Evolutionary conservation across 2,888 invertebrate species (phyloP), one percentile per base, ranked within the genome.

Genomic region (Ochropacha duplaris): DNA sequence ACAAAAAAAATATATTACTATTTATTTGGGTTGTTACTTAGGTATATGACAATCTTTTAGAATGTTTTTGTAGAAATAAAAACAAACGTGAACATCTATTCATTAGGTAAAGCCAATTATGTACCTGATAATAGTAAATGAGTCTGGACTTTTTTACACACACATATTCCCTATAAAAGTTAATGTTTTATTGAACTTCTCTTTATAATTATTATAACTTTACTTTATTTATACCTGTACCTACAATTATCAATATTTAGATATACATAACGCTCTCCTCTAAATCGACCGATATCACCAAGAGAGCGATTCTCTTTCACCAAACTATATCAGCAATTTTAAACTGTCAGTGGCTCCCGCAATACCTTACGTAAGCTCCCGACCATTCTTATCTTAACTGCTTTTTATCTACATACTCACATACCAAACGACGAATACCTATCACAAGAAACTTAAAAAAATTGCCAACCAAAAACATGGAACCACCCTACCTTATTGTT

Each of bases 361-460:
- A 76, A 74, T 61, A 69, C 74, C 91, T 91, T 92, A 92, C 90
- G 91, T 92, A 92, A 92, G 88, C 79, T 62, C 64, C 64, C 64
- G 57, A 62, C 67, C 28, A 31, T 71, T 72, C 76, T 84, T 83
- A 83, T 81, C 82, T 78, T 69, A 79, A 82, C 72, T 71, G 70
- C 72, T 74, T 73, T 73, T 78, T 75, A 79, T 76, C 78, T 77
- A 82, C 75, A 89, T 90, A 91, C 91, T 90, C 79, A 92, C 91
- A 80, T 68, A 68, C 63, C 67, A 76, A 76, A 71, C 70, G 67
- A 71, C 67, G 50, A 59, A 59, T 54, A 22, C 28, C 24, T 31
- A 54, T 39, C 22, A 22, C 49, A 55, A 16, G 49, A 49, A 50
- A 55, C 49, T 57, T 61, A 72, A 66, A 68, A 69, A 63, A 69